Evolutionary conservation across 2,888 invertebrate species (phyloP).

Genomic region (Ramazzottius varieornatus): DNA sequence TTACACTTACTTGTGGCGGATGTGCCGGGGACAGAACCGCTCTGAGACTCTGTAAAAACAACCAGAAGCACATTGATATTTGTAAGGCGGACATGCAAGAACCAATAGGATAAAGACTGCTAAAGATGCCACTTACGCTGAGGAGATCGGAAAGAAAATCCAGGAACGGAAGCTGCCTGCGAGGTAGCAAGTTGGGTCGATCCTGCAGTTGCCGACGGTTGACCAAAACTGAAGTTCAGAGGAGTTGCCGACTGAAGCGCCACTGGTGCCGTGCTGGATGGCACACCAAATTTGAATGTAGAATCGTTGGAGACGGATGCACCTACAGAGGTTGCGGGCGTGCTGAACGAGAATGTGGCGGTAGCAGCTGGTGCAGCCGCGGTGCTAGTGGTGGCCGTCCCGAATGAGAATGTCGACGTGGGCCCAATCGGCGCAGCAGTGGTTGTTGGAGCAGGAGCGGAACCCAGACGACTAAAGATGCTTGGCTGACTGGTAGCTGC

Average conservation of each 20-base stretch:
- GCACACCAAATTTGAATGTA: background rate
- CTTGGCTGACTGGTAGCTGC: background rate
- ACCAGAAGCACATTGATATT: no score
- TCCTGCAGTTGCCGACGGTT: background rate
- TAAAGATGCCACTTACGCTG: no score
- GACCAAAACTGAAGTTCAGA: background rate
- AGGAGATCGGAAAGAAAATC: background rate
- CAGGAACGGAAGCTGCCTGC: background rate
- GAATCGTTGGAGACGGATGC: background rate
- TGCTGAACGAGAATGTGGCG: background rate
- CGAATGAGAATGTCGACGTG: background rate
- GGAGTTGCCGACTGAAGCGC: no score
- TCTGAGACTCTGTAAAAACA: no score
- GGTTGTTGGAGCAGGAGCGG: no score
- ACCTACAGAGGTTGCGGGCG: no score
- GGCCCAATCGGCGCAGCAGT: background rate
- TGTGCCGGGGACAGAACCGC: no score
- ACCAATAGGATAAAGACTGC: no score
- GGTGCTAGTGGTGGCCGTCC: background rate
- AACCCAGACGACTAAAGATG: no score
- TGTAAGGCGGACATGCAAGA: no score
- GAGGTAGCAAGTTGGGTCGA: background rate
- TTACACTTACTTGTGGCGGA: no score
- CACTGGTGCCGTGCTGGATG: background rate
- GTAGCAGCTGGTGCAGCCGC: background rate